Evolutionary conservation across 2,888 invertebrate species (phyloP), one percentile per base, ranked within the genome.

Genomic region (Hypsopygia costalis): DNA sequence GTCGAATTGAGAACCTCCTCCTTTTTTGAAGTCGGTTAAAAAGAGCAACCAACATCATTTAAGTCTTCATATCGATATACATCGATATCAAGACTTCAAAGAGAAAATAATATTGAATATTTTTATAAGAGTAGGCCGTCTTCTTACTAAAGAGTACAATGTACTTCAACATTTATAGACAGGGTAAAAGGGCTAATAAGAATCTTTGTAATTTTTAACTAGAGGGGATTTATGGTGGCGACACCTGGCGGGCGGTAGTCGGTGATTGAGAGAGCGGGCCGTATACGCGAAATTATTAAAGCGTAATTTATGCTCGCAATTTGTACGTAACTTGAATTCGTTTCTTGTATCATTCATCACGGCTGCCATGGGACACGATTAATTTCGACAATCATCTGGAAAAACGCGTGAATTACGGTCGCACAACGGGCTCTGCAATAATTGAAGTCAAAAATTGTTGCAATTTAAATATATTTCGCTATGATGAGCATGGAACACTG

Each of bases 261-360:
- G 54, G 70, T 76, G 77, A 77, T 76, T 70, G 79, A 79, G 77
- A 69, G 77, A 60, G 67, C 65, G 53, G 72, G 69, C 75, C 74
- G 81, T 78, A 16, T 16, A 80, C 75, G 73, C 73, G 75, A 76
- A 81, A 86, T 86, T 83, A 85, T 83, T 85, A 83, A 82, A 83
- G 75, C 70, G 75, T 81, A 85, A 87, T 85, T 86, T 86, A 87
- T 87, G 81, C 79, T 71, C 74, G 82, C 81, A 86, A 85, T 88
- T 86, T 86, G 81, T 81, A 81, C 79, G 80, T 73, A 69, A 78
- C 81, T 82, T 80, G 76, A 77, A 85, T 82, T 83, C 73, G 74
- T 77, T 83, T 76, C 81, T 87, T 81, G 77, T 68, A 68, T 81
- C 83, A 81, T 87, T 77, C 86, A 82, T 87, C 85, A 87, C 66